phyloP scores from a whole-genome alignment of 2,888 invertebrate species.

The Ornithoptera alexandrae region DNA sequence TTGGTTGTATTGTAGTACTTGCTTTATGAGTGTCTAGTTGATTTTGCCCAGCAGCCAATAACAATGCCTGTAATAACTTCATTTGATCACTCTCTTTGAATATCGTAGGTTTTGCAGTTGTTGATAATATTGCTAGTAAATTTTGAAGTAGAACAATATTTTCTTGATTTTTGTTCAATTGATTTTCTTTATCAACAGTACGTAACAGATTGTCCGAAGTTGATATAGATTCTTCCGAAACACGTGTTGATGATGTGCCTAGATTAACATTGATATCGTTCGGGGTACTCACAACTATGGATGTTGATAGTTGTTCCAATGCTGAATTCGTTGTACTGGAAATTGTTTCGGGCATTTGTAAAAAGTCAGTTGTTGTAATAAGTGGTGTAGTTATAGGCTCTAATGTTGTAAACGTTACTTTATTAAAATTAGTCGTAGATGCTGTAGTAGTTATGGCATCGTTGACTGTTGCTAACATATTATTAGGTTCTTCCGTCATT shows the following conservation, averaged over 20 bases:
- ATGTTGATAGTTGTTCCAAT: background rate
- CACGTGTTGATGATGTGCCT: conserved; percentile 35
- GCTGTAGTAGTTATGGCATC: conserved; percentile 6
- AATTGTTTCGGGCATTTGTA: conserved; percentile 36
- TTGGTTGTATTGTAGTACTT: conserved; percentile 45
- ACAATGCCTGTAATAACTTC: conserved; percentile 59
- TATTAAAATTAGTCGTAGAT: background rate
- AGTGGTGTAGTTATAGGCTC: conserved; percentile 42
- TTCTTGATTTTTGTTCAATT: conserved; percentile 10
- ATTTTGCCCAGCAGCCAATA: conserved; percentile 52
- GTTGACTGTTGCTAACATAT: conserved; percentile 11
- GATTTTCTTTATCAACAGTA: conserved; percentile 30
- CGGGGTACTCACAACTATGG: conserved; percentile 31
- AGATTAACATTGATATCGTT: background rate
- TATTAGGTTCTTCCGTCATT: background rate
- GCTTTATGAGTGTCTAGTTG: conserved; percentile 39
- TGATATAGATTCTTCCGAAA: background rate
- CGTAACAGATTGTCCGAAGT: conserved; percentile 29
- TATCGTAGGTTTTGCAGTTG: conserved; percentile 34
- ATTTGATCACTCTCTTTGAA: conserved; percentile 44
- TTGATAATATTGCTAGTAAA: conserved; percentile 37
- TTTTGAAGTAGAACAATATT: conserved; percentile 19
- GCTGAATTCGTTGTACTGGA: conserved; percentile 34
- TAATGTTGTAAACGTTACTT: conserved; percentile 18
- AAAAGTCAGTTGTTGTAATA: conserved; percentile 33